Conservation (phyloP, 1,140 invertebrate species). For the Ruditapes philippinarum region DNA sequence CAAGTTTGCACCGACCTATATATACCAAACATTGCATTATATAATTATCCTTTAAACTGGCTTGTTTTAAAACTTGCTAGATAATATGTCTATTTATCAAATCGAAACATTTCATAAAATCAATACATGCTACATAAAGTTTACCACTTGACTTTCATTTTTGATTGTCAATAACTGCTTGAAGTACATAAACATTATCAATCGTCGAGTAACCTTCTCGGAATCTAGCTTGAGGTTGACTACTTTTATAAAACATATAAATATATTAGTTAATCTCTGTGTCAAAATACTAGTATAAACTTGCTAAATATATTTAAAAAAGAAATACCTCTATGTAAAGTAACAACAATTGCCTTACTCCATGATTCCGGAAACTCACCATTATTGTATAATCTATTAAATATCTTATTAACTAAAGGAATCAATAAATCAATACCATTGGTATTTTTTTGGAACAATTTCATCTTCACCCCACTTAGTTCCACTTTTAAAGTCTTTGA, state of each 20-base stretch:
- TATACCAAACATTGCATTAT: neutral
- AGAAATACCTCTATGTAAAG: neutral
- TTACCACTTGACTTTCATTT: neutral
- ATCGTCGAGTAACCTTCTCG: neutral
- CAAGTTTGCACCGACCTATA: neutral
- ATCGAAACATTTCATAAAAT: neutral
- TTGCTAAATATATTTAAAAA: neutral
- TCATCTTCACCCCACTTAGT: neutral
- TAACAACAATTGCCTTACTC: neutral
- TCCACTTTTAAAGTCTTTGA: neutral
- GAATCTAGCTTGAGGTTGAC: neutral
- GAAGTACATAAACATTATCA: neutral
- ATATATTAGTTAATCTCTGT: neutral
- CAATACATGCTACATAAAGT: neutral
- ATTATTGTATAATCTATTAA: too few relatives aligned
- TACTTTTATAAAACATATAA: neutral
- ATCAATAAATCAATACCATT: neutral
- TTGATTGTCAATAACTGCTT: neutral
- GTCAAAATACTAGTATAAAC: neutral
- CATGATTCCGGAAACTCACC: neutral
- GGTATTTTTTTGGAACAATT: neutral
- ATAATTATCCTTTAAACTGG: neutral
- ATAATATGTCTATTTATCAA: neutral
- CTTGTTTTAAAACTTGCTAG: neutral
- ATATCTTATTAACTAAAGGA: neutral